These are phyloP conservation scores for Sula dactylatra DNA, from an alignment of 2,113 vertebrate species.

Conservation along the genomic window DNA sequence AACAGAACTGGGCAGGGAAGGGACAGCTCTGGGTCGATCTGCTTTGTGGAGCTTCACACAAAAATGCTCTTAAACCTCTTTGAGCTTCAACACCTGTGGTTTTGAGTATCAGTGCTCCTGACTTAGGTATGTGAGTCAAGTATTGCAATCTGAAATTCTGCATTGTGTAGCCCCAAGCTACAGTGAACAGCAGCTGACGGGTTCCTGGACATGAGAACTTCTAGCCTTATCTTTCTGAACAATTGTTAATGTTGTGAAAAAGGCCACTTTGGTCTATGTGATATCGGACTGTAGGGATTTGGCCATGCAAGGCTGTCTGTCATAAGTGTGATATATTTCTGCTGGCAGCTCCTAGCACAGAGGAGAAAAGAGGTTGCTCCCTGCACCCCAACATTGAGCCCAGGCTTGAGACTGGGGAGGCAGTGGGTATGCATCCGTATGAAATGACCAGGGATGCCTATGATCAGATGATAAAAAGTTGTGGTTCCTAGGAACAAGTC, in stretches of 20 bases:
- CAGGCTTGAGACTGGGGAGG: neutral
- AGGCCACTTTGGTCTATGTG: neutral
- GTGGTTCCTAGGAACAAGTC: constrained; percentile 22
- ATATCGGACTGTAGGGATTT: neutral
- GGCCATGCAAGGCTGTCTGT: neutral
- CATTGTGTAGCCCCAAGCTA: neutral
- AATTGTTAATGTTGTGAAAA: neutral
- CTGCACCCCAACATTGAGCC: neutral
- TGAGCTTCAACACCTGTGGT: neutral
- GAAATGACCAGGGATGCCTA: neutral
- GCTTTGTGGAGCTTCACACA: neutral
- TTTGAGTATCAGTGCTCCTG: neutral
- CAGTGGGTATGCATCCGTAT: neutral
- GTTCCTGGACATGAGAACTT: neutral
- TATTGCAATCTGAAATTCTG: neutral
- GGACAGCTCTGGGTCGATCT: neutral
- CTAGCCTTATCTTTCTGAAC: neutral
- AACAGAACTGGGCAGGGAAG: neutral
- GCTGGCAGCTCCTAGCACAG: neutral
- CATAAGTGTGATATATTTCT: neutral
- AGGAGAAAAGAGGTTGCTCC: neutral
- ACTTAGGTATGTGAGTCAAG: neutral
- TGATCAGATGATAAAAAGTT: neutral
- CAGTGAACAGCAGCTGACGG: neutral
- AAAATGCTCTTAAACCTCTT: neutral